phyloP scores from a whole-genome alignment of 2,113 vertebrate species.

The Rutilus rutilus region DNA sequence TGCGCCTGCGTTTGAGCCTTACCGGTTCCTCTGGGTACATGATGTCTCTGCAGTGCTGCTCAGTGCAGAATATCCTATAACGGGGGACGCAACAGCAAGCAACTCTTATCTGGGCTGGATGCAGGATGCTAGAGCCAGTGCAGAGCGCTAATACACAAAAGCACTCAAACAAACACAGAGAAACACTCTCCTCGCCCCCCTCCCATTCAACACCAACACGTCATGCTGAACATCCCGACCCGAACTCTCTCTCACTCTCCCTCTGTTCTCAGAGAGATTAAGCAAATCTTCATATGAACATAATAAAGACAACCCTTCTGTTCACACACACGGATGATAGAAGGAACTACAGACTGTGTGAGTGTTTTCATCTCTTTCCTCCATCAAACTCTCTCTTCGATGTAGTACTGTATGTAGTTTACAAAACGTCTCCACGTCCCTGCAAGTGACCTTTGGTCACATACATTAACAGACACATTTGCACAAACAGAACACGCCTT shows the following conservation, averaged over 20 bases:
- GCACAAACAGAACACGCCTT: conserved; percentile 42
- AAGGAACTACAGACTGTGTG: neutral
- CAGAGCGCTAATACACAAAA: neutral
- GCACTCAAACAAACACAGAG: conserved; percentile 16
- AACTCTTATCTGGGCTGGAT: conserved; percentile 45
- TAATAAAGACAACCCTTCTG: conserved; percentile 29
- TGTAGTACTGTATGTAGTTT: neutral
- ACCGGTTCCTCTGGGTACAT: conserved; percentile 76
- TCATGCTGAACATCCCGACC: conserved; percentile 39
- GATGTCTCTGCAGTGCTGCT: conserved; percentile 59
- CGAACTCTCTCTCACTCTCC: conserved; percentile 49
- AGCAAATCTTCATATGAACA: conserved; percentile 61
- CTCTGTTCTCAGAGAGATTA: conserved; percentile 65
- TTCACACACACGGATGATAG: neutral
- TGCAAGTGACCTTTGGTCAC: conserved; percentile 36
- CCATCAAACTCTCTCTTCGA: neutral
- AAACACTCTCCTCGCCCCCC: conserved; percentile 56
- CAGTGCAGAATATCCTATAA: conserved; percentile 41
- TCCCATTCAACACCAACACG: conserved; percentile 19
- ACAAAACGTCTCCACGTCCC: neutral
- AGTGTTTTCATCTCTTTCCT: neutral
- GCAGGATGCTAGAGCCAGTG: conserved; percentile 30
- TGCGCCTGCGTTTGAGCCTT: conserved; percentile 43
- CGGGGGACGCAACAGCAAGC: conserved; percentile 53
- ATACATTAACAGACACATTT: neutral